These are phyloP conservation scores for Gnathonemus longibarbis DNA, from an alignment of 2,113 vertebrate genomes.

Conservation along the genomic window DNA sequence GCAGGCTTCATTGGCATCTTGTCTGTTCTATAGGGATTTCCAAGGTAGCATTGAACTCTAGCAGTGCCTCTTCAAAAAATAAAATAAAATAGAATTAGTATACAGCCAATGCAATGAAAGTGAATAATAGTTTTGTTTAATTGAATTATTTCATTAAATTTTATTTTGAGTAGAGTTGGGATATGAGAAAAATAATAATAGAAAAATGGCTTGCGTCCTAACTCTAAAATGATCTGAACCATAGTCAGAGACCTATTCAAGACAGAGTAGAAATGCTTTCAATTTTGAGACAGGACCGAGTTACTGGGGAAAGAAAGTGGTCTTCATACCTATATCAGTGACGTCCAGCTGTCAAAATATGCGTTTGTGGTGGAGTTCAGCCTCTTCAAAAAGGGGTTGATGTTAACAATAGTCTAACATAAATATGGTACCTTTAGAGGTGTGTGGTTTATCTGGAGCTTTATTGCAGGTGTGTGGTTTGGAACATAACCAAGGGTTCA, in stretches of 20 bases:
- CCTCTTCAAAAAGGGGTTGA: not conserved
- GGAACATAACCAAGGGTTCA: not conserved
- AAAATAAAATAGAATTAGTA: not conserved
- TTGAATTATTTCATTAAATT: too few species aligned
- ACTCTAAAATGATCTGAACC: not conserved
- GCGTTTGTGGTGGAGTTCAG: not conserved
- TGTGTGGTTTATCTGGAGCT: too few species aligned
- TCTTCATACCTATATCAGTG: not conserved
- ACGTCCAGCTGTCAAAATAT: not conserved
- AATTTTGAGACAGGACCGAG: too few species aligned
- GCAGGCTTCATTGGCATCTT: not conserved
- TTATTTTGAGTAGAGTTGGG: not conserved
- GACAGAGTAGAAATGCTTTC: not conserved
- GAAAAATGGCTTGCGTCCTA: not conserved
- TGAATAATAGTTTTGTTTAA: not conserved
- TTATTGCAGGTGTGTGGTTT: not conserved
- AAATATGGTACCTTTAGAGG: too few species aligned
- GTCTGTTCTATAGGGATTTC: not conserved
- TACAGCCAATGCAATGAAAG: not conserved
- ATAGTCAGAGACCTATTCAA: not conserved
- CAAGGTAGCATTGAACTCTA: not conserved
- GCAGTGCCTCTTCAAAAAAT: not conserved
- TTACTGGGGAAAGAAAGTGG: too few species aligned
- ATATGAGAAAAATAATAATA: not conserved
- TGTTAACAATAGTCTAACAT: too few species aligned